These are phyloP conservation scores for Dicyrtomina minuta DNA, from an alignment of 2,888 invertebrate species.

Conservation along the genomic window DNA sequence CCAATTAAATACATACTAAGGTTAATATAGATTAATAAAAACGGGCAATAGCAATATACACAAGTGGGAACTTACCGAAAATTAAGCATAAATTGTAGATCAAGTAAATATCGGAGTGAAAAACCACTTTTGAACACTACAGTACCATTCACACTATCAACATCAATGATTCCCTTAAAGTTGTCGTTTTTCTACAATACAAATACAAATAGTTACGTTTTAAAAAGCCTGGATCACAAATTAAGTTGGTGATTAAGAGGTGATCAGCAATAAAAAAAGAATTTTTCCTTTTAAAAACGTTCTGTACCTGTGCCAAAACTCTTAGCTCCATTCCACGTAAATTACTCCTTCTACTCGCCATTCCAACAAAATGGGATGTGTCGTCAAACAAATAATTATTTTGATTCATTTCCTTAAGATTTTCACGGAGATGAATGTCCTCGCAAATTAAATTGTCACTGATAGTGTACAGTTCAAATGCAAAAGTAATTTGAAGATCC, in stretches of 20 bases:
- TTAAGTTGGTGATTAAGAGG: neutral
- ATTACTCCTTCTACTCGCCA: neutral
- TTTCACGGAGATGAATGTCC: too few species aligned
- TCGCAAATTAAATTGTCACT: too few species aligned
- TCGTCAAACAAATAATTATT: too few species aligned
- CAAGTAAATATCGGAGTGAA: neutral
- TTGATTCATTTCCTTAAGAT: too few species aligned
- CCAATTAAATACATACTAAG: neutral
- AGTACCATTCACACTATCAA: neutral
- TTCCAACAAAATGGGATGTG: too few species aligned
- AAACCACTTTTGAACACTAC: neutral
- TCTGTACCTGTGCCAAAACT: conserved; percentile 5
- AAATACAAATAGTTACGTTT: too few species aligned
- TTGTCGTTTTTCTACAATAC: neutral
- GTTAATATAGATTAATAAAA: neutral
- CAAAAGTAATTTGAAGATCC: too few species aligned
- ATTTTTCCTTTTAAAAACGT: neutral
- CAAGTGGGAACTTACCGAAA: neutral
- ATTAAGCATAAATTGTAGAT: conserved; percentile 18
- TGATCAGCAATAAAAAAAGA: neutral
- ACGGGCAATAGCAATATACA: neutral
- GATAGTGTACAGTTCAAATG: too few species aligned
- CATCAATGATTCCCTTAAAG: neutral
- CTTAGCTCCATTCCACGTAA: neutral
- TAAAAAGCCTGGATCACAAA: neutral